Percentiles rank a stretch among this genome's conserved stretches.
These are phyloP conservation scores for Osmerus eperlanus DNA, from an alignment of 2,113 vertebrate species.

Conservation along the genomic window DNA sequence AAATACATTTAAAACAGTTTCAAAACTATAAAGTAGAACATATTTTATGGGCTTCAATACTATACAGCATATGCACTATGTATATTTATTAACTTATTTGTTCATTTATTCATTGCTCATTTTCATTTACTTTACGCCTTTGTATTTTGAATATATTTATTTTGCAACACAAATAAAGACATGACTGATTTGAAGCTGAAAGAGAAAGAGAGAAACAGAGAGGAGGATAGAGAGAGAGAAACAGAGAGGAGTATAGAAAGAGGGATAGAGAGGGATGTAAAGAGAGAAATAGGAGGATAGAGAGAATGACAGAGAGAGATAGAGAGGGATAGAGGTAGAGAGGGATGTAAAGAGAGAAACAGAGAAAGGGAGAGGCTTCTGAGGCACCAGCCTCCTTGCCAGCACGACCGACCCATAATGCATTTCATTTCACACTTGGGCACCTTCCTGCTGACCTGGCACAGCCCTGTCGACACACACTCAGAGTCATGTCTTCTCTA, in stretches of 20 bases:
- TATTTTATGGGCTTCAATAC: too few relatives aligned
- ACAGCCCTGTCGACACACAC: background rate
- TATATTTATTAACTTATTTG: too few relatives aligned
- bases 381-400: conserved; percentile 10
- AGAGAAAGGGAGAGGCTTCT: background rate
- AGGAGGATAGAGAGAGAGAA: background rate
- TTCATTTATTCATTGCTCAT: too few relatives aligned
- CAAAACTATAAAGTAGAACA: too few relatives aligned
- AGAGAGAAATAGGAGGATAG: background rate
- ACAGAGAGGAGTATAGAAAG: background rate
- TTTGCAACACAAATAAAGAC: too few relatives aligned
- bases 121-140: too few relatives aligned
- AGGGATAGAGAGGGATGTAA: background rate
- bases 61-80: too few relatives aligned
- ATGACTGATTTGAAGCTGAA: background rate
- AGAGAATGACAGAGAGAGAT: background rate
- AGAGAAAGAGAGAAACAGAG: background rate
- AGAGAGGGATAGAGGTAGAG: background rate
- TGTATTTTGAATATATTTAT: too few relatives aligned
- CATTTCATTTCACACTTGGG: conserved; percentile 10
- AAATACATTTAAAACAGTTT: background rate
- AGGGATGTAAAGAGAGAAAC: background rate
- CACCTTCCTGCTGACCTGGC: background rate
- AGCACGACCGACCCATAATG: background rate
- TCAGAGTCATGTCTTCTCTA: background rate